A percentile compares a stretch with the other conserved stretches of the same genome.
phyloP scores from a whole-genome alignment of 2,113 vertebrate species.

The Ariopsis seemanni region DNA sequence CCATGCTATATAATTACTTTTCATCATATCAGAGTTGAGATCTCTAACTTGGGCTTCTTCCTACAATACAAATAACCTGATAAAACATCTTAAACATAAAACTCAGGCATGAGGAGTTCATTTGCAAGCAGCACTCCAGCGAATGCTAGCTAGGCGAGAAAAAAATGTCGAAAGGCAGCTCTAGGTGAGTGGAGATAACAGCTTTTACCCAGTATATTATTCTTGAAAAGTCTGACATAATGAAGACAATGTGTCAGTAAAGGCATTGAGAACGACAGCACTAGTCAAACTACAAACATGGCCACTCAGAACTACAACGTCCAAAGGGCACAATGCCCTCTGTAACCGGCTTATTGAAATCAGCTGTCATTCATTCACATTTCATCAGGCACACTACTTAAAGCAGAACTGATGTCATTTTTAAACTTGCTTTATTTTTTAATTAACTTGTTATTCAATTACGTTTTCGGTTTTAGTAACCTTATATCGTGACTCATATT shows the following conservation, averaged over 20 bases:
- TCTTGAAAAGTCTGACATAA: background rate
- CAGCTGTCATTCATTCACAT: no score
- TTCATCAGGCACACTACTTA: no score
- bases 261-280: no score
- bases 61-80: background rate
- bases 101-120: background rate
- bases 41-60: background rate
- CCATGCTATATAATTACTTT: background rate
- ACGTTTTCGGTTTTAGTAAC: no score
- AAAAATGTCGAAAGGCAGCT: background rate
- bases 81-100: background rate
- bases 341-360: no score
- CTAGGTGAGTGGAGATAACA: background rate
- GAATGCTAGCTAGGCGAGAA: background rate
- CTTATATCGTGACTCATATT: no score
- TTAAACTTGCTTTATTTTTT: no score
- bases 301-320: no score
- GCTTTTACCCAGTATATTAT: background rate
- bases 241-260: background rate
- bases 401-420: no score
- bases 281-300: no score
- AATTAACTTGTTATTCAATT: no score
- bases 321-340: no score
- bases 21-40: background rate
- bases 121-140: background rate